Base-by-base conservation (phyloP, 2,888 invertebrate species). In the Carterocephalus palaemon region DNA sequence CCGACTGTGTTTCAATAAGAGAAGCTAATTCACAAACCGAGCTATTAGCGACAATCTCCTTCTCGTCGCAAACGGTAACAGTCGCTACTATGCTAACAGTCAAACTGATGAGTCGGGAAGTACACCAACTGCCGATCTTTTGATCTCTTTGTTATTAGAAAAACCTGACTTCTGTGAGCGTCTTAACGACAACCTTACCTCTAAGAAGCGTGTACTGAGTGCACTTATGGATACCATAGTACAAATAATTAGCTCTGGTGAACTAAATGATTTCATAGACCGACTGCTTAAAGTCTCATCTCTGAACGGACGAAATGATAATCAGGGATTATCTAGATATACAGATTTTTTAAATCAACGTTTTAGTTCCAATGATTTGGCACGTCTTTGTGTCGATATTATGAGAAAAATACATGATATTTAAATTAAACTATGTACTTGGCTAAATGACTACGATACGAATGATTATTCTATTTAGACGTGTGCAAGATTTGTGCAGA, bases 41-140 rank as follows among this genome's bases (percentile, higher is more conserved):
- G 15, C 26, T 24, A 29, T 47, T 56, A 9, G 24, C 55, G 7
- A 46, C 53, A 8, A 46, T 49, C 6, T 38, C 52, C n/a, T 52
- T 41, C 6, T 34, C 48, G 13, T 60, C 60, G 1, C 64, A 71
- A 43, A 67, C 63, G 8, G 62, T 63, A 15, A 46, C 43, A 19
- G 49, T 58, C 2, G 19, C 34, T 4, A 61, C 47, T 9, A 23
- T 29, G 50, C 41, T 16, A 37, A 48, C 29, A 52, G 57, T 9
- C 82, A 83, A 54, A 80, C 81, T 12, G 49, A 67, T 16, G 72
- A 80, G 48, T 67, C 75, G 1, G 79, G 74, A 8, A 55, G 46
- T 36, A 67, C 65, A 54, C 63, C 77, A 2, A 77, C 79, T 9
- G 54, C 57, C 7, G 70, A 75, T 41, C 53, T 78, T 16, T 64